Base-by-base conservation (phyloP, 2,888 invertebrate species). In the Zaprionus lineosus region DNA sequence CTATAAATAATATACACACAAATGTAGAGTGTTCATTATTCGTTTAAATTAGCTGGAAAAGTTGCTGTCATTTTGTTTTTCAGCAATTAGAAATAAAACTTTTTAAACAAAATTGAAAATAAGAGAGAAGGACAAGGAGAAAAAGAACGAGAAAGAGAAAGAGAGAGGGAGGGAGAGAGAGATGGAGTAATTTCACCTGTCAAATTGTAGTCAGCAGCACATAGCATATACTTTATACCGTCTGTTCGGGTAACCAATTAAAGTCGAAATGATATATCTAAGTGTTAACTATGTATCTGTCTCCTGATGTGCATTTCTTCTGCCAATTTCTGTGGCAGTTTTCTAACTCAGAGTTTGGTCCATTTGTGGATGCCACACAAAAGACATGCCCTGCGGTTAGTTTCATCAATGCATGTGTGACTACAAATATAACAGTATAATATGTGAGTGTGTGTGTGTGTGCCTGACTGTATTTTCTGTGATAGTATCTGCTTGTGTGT, bases 301-400 rank as follows among this genome's bases (percentile, higher is more conserved):
- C 21, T 21, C 7, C 21, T 21, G 3, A 4, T 24, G 19, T 21
- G 8, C 50, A 44, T 53, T 46, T 36, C 11, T 31, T 46, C 29
- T 40, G 37, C n/a, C 44, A 48, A 18, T 26, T 58, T 12, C 34
- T 64, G 59, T 37, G 59, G 60, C 51, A 48, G 12, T 16, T 29
- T 36, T 50, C 18, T 18, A 33, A 18, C 33, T 31, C n/a, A 19
- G 18, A 44, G 33, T 29, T 31, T 40, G 14, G 26, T 34, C 33
- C 29, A 43, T 47, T 56, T 41, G 15, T 39, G 47, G 24, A 8
- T 28, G 15, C 41, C 61, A 61, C 39, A 59, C 52, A 51, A 51
- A 68, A 53, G 53, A 11, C 15, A 43, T 18, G 24, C 14, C 51
- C 57, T 78, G 77, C 56, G 79, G 79, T 63, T 66, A 46, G 59